These are phyloP conservation scores for Dolichomitus sp. DNA, from an alignment of 2,888 invertebrate species.

Conservation along the genomic window DNA sequence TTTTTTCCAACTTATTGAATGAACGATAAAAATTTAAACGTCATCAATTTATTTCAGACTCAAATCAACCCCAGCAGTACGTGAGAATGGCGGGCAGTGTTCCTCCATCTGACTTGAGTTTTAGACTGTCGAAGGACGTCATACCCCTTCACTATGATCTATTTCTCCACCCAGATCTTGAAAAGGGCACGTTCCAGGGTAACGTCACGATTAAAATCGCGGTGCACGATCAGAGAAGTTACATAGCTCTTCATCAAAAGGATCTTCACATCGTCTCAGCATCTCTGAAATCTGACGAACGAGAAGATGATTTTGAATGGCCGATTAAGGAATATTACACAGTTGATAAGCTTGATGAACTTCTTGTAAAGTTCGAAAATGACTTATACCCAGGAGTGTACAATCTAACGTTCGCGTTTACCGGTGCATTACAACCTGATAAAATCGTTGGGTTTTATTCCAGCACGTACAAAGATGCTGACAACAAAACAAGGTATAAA, in stretches of 20 bases:
- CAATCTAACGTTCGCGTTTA: slow-evolving; percentile 87
- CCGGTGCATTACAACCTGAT: slow-evolving; percentile 87
- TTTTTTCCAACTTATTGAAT: neutral
- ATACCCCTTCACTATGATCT: slow-evolving; percentile 90
- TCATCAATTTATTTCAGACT: slow-evolving; percentile 48
- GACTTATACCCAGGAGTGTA: slow-evolving; percentile 83
- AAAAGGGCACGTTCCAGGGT: slow-evolving; percentile 88
- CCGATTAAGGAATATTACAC: slow-evolving; percentile 74
- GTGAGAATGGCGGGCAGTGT: slow-evolving; percentile 73
- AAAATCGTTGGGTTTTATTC: slow-evolving; percentile 89
- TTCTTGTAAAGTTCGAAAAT: slow-evolving; percentile 75
- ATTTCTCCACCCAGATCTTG: slow-evolving; percentile 89
- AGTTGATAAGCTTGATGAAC: slow-evolving; percentile 78
- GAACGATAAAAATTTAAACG: neutral
- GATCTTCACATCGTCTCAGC: slow-evolving; percentile 86
- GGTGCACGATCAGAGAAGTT: slow-evolving; percentile 84
- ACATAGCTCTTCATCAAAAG: slow-evolving; percentile 87
- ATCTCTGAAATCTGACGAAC: slow-evolving; percentile 80
- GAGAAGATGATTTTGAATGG: slow-evolving; percentile 71
- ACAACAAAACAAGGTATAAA: slow-evolving; percentile 80
- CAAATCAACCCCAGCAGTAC: slow-evolving; percentile 50
- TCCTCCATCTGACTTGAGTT: slow-evolving; percentile 82
- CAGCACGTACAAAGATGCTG: slow-evolving; percentile 87
- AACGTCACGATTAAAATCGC: slow-evolving; percentile 87
- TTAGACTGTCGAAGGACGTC: slow-evolving; percentile 88